phyloP scores from a whole-genome alignment of 2,113 vertebrate species.

The Podarcis raffonei region DNA sequence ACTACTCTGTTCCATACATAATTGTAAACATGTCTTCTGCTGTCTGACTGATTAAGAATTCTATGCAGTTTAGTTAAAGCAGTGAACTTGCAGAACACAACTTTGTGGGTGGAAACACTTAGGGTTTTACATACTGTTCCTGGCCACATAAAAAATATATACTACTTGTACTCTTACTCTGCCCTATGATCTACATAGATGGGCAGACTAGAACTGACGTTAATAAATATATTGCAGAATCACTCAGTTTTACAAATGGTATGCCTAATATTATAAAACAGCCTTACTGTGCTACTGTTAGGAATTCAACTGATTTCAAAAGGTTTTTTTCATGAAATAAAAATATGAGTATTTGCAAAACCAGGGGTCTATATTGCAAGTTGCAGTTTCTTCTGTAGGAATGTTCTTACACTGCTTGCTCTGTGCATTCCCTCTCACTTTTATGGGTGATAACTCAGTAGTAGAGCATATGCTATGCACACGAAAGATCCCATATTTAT shows the following conservation, averaged over 20 bases:
- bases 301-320: neutral
- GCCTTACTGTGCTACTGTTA: neutral
- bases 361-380: neutral
- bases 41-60: neutral
- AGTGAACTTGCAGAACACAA: neutral
- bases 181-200: too few species aligned
- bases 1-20: too few species aligned
- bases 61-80: neutral
- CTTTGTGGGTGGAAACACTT: neutral
- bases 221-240: neutral
- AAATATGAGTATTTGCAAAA: neutral
- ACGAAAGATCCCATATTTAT: neutral
- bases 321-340: neutral
- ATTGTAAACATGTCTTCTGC: neutral
- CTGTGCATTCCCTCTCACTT: neutral
- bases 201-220: too few species aligned
- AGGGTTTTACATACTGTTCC: neutral
- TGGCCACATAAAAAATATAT: neutral
- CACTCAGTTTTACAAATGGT: rapidly evolving
- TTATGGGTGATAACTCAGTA: neutral
- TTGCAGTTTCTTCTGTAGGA: neutral
- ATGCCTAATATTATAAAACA: neutral
- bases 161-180: too few species aligned
- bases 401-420: rapidly evolving
- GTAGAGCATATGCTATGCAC: too few species aligned